These are phyloP conservation scores for Polia nebulosa DNA, from an alignment of 2,888 invertebrate genomes.

Conservation along the genomic window DNA sequence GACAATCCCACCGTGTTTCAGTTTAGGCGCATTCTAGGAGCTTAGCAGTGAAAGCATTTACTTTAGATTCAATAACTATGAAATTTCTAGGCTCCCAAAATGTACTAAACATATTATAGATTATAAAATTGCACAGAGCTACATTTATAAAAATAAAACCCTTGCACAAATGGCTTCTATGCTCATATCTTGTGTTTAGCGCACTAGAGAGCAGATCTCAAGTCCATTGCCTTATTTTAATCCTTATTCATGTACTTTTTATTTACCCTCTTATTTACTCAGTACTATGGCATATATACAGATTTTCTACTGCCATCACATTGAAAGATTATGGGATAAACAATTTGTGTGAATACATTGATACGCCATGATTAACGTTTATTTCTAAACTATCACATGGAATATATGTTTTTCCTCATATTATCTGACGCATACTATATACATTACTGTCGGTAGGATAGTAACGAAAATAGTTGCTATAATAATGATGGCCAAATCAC, in stretches of 20 bases:
- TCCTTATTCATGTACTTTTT: constrained; percentile 62
- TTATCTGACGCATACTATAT: constrained; percentile 45
- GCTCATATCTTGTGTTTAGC: constrained; percentile 56
- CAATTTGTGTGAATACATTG: constrained; percentile 50
- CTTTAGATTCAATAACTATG: constrained; percentile 11
- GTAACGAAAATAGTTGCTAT: constrained; percentile 15
- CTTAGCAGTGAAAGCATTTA: constrained; percentile 50
- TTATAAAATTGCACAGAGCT: constrained; percentile 60
- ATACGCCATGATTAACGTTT: constrained; percentile 62
- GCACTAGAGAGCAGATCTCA: constrained; percentile 71
- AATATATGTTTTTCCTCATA: constrained; percentile 29
- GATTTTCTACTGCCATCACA: constrained; percentile 62
- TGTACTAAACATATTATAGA: constrained; percentile 52
- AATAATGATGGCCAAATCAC: constrained; percentile 1
- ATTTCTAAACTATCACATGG: constrained; percentile 63
- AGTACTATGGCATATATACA: constrained; percentile 72
- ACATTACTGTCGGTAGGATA: constrained; percentile 47
- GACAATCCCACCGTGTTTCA: constrained; percentile 35
- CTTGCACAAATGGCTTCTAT: constrained; percentile 53
- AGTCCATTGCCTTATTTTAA: constrained; percentile 63
- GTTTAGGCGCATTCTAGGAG: constrained; percentile 57
- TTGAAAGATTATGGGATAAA: constrained; percentile 52
- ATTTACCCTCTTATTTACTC: constrained; percentile 63
- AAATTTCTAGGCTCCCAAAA: constrained; percentile 58
- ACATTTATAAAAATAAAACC: constrained; percentile 66